Percentiles rank a stretch among this genome's conserved stretches.
Evolutionary conservation across 2,113 vertebrate species (phyloP).

Genomic region (Maccullochella peelii): DNA sequence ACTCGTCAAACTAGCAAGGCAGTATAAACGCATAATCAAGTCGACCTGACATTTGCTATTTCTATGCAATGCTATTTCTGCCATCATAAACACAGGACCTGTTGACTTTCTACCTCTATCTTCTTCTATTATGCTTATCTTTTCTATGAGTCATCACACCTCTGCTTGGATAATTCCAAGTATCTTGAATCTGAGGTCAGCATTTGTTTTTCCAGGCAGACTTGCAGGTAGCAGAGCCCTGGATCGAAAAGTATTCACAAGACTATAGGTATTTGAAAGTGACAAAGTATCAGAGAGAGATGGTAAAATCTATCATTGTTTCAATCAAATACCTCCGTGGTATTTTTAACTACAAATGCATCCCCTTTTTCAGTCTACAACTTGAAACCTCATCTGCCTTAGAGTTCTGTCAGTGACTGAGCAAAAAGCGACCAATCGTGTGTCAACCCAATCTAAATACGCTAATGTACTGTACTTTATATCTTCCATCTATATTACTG

Average conservation of each 20-base stretch:
- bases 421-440: background rate
- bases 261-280: background rate
- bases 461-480: background rate
- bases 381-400: slow-evolving; percentile 16
- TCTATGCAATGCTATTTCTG: background rate
- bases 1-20: background rate
- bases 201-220: background rate
- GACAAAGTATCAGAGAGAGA: background rate
- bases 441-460: background rate
- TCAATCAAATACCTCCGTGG: background rate
- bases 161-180: background rate
- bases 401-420: background rate
- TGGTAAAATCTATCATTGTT: background rate
- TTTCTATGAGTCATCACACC: background rate
- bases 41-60: background rate
- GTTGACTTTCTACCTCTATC: slow-evolving; percentile 28
- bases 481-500: slow-evolving; percentile 20
- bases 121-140: background rate
- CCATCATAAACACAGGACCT: background rate
- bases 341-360: background rate
- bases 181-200: no score
- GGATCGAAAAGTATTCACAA: background rate
- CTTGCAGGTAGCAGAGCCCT: background rate
- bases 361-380: background rate
- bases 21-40: background rate